Base-by-base conservation (phyloP, 2,888 invertebrate genomes). In the Thymelicus sylvestris region DNA sequence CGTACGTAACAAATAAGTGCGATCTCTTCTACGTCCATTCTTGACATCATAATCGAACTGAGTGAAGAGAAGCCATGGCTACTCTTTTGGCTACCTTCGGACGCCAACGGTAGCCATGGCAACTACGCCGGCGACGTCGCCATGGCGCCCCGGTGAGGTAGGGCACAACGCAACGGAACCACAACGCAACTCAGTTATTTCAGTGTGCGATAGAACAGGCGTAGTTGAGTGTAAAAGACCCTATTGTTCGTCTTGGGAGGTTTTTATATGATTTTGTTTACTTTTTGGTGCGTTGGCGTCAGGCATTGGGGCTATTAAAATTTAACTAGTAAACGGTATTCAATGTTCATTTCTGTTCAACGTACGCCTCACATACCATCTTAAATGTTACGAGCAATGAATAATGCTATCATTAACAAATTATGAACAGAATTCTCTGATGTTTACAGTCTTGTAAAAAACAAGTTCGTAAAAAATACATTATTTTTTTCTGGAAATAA, bases 251-350 rank as follows among this genome's bases (percentile, higher is more conserved):
- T 67, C 61, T 62, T 69, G 69, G 69, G 69, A 69, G 64, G 69
- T 69, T 69, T 64, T 69, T 64, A 64, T 59, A 60, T 15, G 7
- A 69, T 64, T 64, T 64, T 64, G 64, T 64, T 64, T 69, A 69
- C 69, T 69, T 69, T 57, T 69, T 64, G 64, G 69, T 70, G 63
- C 69, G 69, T 70, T 59, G 69, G 69, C 69, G 59, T 69, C 59
- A 69, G 57, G 64, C 64, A 59, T 65, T 70, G 64, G 57, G 60
- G 64, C 64, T 65, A 65, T 70, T 70, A 70, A 65, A 65, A 59
- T 70, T 70, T 70, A 70, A 70, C 64, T 65, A 60, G 50, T 70
- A 65, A 70, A 70, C 69, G 69, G 69, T 70, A 70, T 65, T 70
- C 64, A 59, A 64, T 55, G 44, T 31, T 68, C 55, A 31, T 24